These are phyloP conservation scores for Lapara coniferarum DNA, from an alignment of 2,888 invertebrate genomes.

Conservation along the genomic window DNA sequence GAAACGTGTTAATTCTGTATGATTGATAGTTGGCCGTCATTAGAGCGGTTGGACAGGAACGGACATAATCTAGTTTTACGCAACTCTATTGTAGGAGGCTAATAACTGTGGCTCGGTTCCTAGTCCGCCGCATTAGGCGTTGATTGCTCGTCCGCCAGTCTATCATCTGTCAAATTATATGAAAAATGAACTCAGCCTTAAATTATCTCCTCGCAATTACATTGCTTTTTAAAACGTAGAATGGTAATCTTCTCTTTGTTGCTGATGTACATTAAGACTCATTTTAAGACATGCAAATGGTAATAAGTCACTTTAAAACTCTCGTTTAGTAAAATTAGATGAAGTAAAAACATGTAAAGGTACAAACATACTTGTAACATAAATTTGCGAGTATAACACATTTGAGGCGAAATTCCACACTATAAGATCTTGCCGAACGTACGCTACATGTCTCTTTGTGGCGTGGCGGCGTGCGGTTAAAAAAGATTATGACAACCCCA, in stretches of 20 bases:
- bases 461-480: slow-evolving; percentile 75
- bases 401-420: slow-evolving; percentile 61
- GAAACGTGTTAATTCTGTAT: slow-evolving; percentile 81
- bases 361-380: not conserved
- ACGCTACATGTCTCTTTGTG: slow-evolving; percentile 67
- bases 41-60: slow-evolving; percentile 56
- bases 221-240: slow-evolving; percentile 34
- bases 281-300: not conserved
- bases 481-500: slow-evolving; percentile 81
- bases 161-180: slow-evolving; percentile 62
- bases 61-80: slow-evolving; percentile 78
- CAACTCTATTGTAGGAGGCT: slow-evolving; percentile 64
- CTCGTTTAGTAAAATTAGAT: not conserved
- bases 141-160: slow-evolving; percentile 55
- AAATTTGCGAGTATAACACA: not conserved
- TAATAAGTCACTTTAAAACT: no score
- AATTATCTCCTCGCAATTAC: slow-evolving; percentile 43
- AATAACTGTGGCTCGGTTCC: slow-evolving; percentile 45
- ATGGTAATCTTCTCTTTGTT: not conserved
- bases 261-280: not conserved
- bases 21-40: slow-evolving; percentile 79
- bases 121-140: slow-evolving; percentile 46
- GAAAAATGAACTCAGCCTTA: slow-evolving; percentile 27
- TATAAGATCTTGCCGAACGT: slow-evolving; percentile 64
- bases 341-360: not conserved